Evolutionary conservation across 2,797 vertebrate genomes (phyloP).

Genomic region (Lithobates pipiens): DNA sequence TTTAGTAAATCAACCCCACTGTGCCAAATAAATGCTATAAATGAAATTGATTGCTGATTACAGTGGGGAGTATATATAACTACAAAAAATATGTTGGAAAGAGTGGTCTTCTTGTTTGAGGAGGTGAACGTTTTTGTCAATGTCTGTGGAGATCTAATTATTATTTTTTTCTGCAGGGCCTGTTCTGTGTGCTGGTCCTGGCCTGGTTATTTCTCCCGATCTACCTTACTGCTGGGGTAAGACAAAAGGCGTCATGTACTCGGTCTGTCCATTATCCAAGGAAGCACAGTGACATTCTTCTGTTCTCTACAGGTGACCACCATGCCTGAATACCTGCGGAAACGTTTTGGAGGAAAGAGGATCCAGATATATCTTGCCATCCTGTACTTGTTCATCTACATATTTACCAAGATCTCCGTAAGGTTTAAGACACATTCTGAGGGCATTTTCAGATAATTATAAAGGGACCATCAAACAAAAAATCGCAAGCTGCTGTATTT

Average conservation of each 20-base stretch:
- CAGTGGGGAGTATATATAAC: no score
- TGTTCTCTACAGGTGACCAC: conserved; percentile 84
- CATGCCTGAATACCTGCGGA: conserved; percentile 93
- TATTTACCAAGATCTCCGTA: conserved; percentile 99
- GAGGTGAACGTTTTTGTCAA: no score
- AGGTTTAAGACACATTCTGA: conserved; percentile 61
- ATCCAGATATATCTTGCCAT: conserved; percentile 88
- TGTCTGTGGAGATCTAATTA: neutral
- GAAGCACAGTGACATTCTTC: neutral
- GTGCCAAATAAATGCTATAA: no score
- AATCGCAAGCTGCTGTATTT: no score
- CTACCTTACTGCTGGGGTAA: conserved; percentile 91
- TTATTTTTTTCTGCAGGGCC: conserved; percentile 77
- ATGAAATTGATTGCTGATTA: no score
- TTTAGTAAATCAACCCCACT: no score
- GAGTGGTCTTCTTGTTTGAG: no score
- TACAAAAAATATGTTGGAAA: no score
- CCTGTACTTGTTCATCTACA: conserved; percentile 95
- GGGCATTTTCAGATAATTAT: neutral
- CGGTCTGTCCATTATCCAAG: neutral
- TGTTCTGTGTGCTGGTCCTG: conserved; percentile 88
- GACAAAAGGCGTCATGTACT: conserved; percentile 33
- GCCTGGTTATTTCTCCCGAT: conserved; percentile 96
- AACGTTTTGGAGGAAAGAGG: conserved; percentile 88
- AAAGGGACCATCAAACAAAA: no score